These are phyloP conservation scores for Pyrrhosoma nymphula DNA, from an alignment of 2,888 invertebrate genomes.

Conservation along the genomic window DNA sequence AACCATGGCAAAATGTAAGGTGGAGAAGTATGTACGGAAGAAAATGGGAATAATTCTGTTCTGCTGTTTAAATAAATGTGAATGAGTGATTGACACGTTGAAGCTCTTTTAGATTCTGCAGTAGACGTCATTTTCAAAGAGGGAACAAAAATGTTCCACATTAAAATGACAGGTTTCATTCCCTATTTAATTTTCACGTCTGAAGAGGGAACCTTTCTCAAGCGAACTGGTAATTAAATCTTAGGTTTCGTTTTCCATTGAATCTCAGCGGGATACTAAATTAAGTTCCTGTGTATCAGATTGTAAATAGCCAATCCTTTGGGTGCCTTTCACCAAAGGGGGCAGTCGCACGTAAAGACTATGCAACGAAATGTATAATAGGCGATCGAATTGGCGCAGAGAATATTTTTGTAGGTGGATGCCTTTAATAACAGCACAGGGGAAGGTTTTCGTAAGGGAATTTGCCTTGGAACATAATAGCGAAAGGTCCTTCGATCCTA, in stretches of 20 bases:
- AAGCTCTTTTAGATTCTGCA: neutral
- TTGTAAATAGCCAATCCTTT: neutral
- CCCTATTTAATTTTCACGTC: neutral
- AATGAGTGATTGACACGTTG: neutral
- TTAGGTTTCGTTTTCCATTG: neutral
- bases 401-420: neutral
- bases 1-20: too few relatives aligned
- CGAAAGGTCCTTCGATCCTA: too few relatives aligned
- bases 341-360: neutral
- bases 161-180: constrained; percentile 12
- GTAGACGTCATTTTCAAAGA: neutral
- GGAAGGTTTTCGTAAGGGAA: too few relatives aligned
- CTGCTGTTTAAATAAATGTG: neutral
- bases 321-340: neutral
- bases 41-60: too few relatives aligned
- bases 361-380: too few relatives aligned
- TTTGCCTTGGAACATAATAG: too few relatives aligned
- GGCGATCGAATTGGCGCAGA: too few relatives aligned
- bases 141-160: neutral
- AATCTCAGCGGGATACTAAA: neutral
- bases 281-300: neutral
- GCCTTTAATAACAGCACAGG: too few relatives aligned
- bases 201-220: neutral
- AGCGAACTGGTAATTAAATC: neutral
- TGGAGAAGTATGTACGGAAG: too few relatives aligned